A percentile compares a stretch with the other conserved stretches of the same genome.
phyloP scores from a whole-genome alignment of 2,113 vertebrate genomes.

The Takifugu flavidus region DNA sequence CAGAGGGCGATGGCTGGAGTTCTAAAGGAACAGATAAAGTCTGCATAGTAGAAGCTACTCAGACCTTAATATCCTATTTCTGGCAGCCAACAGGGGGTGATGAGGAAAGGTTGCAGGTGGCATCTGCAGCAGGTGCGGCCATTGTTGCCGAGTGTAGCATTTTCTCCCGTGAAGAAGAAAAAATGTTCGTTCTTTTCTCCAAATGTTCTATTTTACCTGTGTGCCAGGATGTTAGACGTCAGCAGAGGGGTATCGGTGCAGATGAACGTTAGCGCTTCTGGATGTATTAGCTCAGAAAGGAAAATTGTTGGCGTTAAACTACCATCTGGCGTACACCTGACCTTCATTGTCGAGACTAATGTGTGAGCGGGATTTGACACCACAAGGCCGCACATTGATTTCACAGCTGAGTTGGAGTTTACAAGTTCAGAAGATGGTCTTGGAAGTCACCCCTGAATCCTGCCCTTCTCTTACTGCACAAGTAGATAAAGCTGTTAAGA shows the following conservation, averaged over 20 bases:
- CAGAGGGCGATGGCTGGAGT: neutral
- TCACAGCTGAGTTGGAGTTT: neutral
- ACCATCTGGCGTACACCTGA: neutral
- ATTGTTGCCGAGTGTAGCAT: conserved; percentile 56
- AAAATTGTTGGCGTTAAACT: too few species aligned
- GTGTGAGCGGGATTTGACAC: neutral
- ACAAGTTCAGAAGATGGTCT: too few species aligned
- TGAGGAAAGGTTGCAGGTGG: conserved; percentile 28
- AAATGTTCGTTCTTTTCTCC: too few species aligned
- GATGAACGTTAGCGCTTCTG: too few species aligned
- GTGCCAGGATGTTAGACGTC: too few species aligned
- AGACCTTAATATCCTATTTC: conserved; percentile 52
- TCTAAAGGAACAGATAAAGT: conserved; percentile 1
- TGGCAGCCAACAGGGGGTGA: conserved; percentile 36
- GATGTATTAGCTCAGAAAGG: too few species aligned
- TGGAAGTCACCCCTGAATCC: too few species aligned
- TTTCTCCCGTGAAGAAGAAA: conserved; percentile 9
- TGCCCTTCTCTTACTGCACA: too few species aligned
- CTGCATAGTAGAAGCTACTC: conserved; percentile 25
- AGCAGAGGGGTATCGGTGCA: too few species aligned
- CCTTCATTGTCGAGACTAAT: conserved; percentile 4
- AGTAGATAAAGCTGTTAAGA: too few species aligned
- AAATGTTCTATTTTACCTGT: too few species aligned
- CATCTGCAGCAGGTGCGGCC: conserved; percentile 53
- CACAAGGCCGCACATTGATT: conserved; percentile 2